phyloP scores from a whole-genome alignment of 2,888 invertebrate species.

The Mamestra brassicae region DNA sequence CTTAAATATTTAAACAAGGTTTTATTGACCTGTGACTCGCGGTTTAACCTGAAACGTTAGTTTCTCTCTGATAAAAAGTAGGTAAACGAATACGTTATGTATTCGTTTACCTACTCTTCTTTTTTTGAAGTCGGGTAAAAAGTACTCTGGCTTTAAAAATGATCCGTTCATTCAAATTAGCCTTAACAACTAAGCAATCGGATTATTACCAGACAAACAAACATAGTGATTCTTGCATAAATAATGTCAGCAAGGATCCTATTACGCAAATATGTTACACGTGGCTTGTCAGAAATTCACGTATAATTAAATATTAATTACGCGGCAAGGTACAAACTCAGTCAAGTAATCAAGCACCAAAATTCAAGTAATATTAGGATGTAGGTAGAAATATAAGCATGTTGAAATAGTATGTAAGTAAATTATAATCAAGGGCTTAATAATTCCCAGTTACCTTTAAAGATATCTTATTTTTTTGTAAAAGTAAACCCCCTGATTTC shows the following conservation, averaged over 20 bases:
- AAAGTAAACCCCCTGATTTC: too few relatives aligned
- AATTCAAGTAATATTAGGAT: slow-evolving; percentile 13
- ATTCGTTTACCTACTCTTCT: too few relatives aligned
- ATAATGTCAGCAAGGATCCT: slow-evolving; percentile 25
- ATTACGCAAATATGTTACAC: slow-evolving; percentile 30
- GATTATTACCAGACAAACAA: neutral
- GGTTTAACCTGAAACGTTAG: neutral
- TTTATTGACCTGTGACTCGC: neutral
- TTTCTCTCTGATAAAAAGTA: neutral
- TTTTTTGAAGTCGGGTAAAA: too few relatives aligned
- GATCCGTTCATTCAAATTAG: neutral
- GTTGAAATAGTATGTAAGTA: too few relatives aligned
- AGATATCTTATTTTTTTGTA: too few relatives aligned
- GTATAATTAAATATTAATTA: slow-evolving; percentile 42
- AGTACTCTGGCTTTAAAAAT: neutral
- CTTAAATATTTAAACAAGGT: neutral
- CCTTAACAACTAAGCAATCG: slow-evolving; percentile 1
- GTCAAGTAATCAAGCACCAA: slow-evolving; percentile 21
- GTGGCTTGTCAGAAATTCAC: slow-evolving; percentile 35
- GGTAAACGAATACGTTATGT: too few relatives aligned
- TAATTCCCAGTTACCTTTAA: too few relatives aligned
- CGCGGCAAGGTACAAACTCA: slow-evolving; percentile 3
- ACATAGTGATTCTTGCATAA: slow-evolving; percentile 10
- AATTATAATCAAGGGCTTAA: too few relatives aligned
- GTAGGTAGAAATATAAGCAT: neutral